Evolutionary conservation across 35 echinoderm and acorn worm genomes (phyloP).

Genomic region (Apostichopus californicus): DNA sequence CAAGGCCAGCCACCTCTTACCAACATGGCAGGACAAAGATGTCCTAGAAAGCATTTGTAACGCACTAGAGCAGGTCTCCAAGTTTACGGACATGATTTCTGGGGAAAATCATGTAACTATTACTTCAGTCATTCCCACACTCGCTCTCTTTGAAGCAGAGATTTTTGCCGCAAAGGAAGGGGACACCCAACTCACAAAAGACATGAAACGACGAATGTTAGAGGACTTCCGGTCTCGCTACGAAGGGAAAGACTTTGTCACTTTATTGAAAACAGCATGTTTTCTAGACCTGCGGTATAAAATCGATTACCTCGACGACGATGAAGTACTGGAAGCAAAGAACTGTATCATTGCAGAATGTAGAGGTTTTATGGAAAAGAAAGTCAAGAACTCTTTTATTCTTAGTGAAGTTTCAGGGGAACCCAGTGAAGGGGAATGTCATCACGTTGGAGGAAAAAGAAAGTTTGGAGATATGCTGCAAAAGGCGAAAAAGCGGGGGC

Average conservation of each 20-base stretch:
- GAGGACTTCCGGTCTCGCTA: background rate
- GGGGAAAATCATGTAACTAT: too few relatives aligned
- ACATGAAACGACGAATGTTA: background rate
- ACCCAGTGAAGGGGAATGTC: background rate
- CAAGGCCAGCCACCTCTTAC: too few relatives aligned
- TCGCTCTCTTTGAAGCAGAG: too few relatives aligned
- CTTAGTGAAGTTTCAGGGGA: background rate
- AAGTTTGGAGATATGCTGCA: background rate
- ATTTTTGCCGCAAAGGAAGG: too few relatives aligned
- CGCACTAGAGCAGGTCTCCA: background rate
- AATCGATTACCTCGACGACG: too few relatives aligned
- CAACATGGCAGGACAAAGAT: too few relatives aligned
- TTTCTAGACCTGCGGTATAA: conserved; percentile 13
- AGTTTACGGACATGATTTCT: background rate
- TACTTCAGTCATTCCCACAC: too few relatives aligned
- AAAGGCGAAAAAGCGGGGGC: conserved; percentile 32
- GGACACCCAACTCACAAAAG: too few relatives aligned
- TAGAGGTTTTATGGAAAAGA: background rate
- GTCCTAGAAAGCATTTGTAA: background rate
- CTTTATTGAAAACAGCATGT: background rate
- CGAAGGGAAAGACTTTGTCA: background rate
- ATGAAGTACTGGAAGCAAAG: background rate
- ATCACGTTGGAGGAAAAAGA: conserved; percentile 24
- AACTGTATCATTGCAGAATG: background rate
- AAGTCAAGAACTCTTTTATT: too few relatives aligned